Base-by-base conservation (phyloP, 2,797 vertebrate species). In the Anguilla megastoma region DNA sequence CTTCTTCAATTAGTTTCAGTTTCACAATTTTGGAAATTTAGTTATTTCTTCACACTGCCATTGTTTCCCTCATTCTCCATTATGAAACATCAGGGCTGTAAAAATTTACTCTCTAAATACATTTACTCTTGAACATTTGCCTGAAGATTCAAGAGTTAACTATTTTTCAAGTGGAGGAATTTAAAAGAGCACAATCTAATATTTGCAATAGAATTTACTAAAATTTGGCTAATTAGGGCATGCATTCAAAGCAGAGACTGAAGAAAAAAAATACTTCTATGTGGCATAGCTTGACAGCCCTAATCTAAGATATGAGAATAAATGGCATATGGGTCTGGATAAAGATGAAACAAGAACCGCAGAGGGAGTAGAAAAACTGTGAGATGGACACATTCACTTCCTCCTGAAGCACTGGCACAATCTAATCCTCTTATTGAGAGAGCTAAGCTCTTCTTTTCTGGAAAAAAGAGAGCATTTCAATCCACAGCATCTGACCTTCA, bases 331-430 rank as follows among this genome's bases (percentile, higher is more conserved):
- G 33, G 27, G 9, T 24, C 16, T 71, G 27, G 74, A 79, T 14
- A 79, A 79, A 16, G 33, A 30, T 18, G 5, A 79, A 79, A 36
- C 33, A 74, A 12, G 69, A 74, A 7, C 12, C 12, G 74, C 6
- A 41, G 14, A 79, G 74, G 16, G 74, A 79, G 36, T 7, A 80
- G 4, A 80, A 80, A 48, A 80, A 27, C 8, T 21, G 16, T 18
- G 41, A 80, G 16, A 80, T 80, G 18, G 76, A 80, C 36, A 80
- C 5, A 80, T 80, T 80, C n/a, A 80, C 16, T 76, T 76, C 27
- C 14, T 33, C 71, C 27, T 76, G 71, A 76, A 76, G 30, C 27
- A 76, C 30, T 76, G 27, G 30, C 2, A 33, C 71, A 36, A 33
- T 33, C 27, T 36, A 76, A 76, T 33, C 27, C 30, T 76, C 71